Base-by-base conservation (phyloP, 2,797 vertebrate species). In the Adelosebastes latens region DNA sequence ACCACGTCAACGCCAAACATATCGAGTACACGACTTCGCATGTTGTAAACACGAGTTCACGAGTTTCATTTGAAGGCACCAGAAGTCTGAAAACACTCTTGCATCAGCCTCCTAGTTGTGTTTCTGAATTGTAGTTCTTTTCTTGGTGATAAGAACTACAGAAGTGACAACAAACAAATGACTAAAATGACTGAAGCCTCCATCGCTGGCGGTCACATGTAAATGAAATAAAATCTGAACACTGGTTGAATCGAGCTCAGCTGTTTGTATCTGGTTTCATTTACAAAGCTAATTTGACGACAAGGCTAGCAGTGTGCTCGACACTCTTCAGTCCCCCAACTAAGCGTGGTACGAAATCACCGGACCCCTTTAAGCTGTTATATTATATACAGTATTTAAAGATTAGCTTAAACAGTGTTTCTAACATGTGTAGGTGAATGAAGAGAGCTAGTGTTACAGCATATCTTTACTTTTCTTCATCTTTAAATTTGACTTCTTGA, bases 211-310 rank as follows among this genome's bases (percentile, higher is more conserved):
- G 3, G 42, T 18, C 6, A 42, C 39, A 42, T 42, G 39, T 16
- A 42, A 42, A 42, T 42, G 0, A 42, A 42, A 46, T 46, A 0
- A 16, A 46, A 46, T 18, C 0, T 46, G 6, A 46, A 46, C 6
- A 46, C 42, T 18, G 42, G 14, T 18, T 46, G 16, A 46, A 46
- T 46, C 42, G 16, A 46, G 42, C 42, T 16, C 42, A 46, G 42
- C 42, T 18, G 42, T 56, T 25, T 25, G 24, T 25, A 25, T 58
- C 25, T 27, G 58, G 42, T 46, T 46, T 46, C 39, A 42, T 42
- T 42, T 42, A 16, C 39, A 16, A 42, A 46, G 16, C 42, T 46
- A 46, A 46, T 46, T 18, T 8, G 42, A 46, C 42, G 14, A 46
- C 42, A 18, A 46, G 14, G 18, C 11, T 13, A 4, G 31, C 60